These are phyloP conservation scores for Orchesellides sinensis DNA, from an alignment of 2,888 invertebrate genomes.

Conservation along the genomic window DNA sequence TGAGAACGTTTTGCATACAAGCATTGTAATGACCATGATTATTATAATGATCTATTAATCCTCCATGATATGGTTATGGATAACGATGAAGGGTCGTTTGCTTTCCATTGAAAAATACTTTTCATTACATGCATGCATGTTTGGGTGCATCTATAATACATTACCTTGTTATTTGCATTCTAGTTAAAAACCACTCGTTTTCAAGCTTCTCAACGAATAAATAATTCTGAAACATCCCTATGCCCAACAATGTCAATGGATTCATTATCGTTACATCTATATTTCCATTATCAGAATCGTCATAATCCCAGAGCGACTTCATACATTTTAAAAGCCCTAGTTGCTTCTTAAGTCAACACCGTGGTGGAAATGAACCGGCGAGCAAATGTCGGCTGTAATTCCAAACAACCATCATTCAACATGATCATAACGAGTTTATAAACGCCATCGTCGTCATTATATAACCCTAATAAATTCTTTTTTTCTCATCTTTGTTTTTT, in stretches of 20 bases:
- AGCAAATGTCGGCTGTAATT: constrained; percentile 58
- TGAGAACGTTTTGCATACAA: constrained; percentile 6
- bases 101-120: neutral
- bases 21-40: constrained; percentile 14
- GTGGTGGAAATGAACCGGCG: constrained; percentile 26
- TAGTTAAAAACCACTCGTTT: no score
- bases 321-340: no score
- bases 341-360: no score
- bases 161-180: no score
- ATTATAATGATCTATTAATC: constrained; percentile 26
- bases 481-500: constrained; percentile 8
- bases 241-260: no score
- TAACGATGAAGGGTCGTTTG: constrained; percentile 30
- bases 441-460: constrained; percentile 61
- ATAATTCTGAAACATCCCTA: no score
- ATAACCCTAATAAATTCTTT: constrained; percentile 64
- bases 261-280: no score
- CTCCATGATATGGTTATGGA: constrained; percentile 1
- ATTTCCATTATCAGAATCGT: no score
- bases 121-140: constrained; percentile 18
- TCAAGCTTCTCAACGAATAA: no score
- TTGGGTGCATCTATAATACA: neutral
- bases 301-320: no score
- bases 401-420: constrained; percentile 57
- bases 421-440: constrained; percentile 66